Percentiles rank a stretch among this genome's conserved stretches.
These are phyloP conservation scores for Phalacrocorax pelagicus DNA, from an alignment of 2,113 vertebrate species.

Conservation along the genomic window DNA sequence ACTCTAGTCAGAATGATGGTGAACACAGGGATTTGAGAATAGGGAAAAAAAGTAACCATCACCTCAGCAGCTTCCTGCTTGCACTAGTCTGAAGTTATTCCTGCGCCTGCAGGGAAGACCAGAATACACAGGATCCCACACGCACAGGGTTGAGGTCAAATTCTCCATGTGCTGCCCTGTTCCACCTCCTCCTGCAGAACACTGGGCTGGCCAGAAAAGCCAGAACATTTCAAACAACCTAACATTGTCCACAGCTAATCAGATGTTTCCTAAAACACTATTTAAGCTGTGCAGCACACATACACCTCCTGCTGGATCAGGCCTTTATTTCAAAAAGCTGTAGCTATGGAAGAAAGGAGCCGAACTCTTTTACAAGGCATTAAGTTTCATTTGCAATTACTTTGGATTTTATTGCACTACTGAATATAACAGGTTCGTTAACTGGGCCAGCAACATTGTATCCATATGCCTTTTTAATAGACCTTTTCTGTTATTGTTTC, in stretches of 20 bases:
- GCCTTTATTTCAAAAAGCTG: not conserved
- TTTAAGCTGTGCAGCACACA: not conserved
- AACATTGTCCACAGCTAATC: not conserved
- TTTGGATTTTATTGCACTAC: slow-evolving; percentile 60
- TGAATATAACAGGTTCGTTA: slow-evolving; percentile 58
- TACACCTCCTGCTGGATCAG: slow-evolving; percentile 51
- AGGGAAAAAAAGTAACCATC: not conserved
- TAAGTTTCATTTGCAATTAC: slow-evolving; percentile 72
- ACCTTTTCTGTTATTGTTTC: slow-evolving; percentile 64
- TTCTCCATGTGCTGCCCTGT: not conserved
- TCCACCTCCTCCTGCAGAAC: not conserved
- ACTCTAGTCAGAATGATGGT: not conserved
- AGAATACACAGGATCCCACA: not conserved
- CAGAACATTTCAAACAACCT: not conserved
- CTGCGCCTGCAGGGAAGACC: not conserved
- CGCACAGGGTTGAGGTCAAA: not conserved
- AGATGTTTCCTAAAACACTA: not conserved
- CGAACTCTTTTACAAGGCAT: slow-evolving; percentile 68
- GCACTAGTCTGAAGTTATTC: not conserved
- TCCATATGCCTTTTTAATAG: slow-evolving; percentile 64
- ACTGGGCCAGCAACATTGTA: slow-evolving; percentile 41
- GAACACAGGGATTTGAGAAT: not conserved
- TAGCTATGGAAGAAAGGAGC: not conserved
- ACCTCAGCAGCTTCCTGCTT: not conserved
- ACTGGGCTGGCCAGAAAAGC: not conserved